These are phyloP conservation scores for Nebria ingens DNA, from an alignment of 1,140 invertebrate genomes.

Conservation along the genomic window DNA sequence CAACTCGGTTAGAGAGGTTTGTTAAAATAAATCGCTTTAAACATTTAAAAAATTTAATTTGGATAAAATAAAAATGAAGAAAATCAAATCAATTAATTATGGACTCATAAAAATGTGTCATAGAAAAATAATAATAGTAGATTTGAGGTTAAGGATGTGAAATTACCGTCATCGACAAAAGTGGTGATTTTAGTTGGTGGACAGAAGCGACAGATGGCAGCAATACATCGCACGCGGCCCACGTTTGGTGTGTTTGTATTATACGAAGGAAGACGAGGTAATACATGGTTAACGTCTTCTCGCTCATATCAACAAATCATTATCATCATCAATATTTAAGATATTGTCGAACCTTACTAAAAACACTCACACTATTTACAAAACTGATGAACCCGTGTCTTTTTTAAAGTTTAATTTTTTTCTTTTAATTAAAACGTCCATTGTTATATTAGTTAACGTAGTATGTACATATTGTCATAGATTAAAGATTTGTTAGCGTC, in stretches of 20 bases:
- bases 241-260: not conserved
- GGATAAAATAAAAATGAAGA: too few relatives aligned
- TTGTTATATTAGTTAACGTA: conserved; percentile 9
- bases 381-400: conserved; percentile 4
- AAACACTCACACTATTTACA: conserved; percentile 7
- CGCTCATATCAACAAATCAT: not conserved
- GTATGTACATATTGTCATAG: conserved; percentile 38
- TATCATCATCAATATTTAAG: conserved; percentile 4
- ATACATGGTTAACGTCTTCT: not conserved
- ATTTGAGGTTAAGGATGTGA: too few relatives aligned
- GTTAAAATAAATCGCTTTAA: too few relatives aligned
- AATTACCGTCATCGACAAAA: too few relatives aligned
- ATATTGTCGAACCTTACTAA: conserved; percentile 9
- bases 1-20: too few relatives aligned
- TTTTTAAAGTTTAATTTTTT: not conserved
- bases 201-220: not conserved
- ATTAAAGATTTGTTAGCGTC: conserved; percentile 13
- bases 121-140: too few relatives aligned
- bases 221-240: not conserved
- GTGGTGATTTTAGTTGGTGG: too few relatives aligned
- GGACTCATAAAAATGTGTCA: too few relatives aligned
- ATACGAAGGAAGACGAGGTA: conserved; percentile 1
- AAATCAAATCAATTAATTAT: too few relatives aligned
- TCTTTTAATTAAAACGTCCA: conserved; percentile 1
- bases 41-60: too few relatives aligned